Percentiles rank a stretch among this genome's conserved stretches.
Conservation (phyloP, 2,113 vertebrate species). For the Lagenorhynchus albirostris region DNA sequence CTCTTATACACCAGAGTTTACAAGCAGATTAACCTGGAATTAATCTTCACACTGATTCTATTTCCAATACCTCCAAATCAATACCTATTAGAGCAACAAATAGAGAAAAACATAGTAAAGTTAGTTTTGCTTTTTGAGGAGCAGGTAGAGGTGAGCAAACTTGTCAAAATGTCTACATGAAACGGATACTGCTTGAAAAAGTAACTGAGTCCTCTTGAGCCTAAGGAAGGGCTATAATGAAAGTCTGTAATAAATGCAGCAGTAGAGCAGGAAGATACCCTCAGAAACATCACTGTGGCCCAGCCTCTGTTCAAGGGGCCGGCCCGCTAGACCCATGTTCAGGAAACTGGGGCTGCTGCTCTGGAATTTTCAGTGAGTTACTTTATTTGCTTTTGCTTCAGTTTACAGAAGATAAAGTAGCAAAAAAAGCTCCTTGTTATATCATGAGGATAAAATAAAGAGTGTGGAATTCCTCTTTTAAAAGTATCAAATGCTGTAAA, state of each 20-base stretch:
- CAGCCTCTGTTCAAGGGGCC: neutral
- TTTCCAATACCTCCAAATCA: neutral
- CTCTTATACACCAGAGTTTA: neutral
- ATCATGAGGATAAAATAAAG: neutral
- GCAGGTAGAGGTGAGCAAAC: neutral
- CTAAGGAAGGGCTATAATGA: too few relatives aligned
- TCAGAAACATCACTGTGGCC: neutral
- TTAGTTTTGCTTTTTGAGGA: neutral
- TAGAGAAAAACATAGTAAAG: neutral
- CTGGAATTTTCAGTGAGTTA: neutral
- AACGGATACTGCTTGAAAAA: neutral
- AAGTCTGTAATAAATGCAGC: fast-evolving
- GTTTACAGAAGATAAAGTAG: neutral
- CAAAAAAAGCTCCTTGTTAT: neutral
- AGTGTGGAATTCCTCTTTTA: neutral
- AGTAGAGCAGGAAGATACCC: neutral
- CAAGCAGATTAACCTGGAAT: neutral
- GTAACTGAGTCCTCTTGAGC: neutral
- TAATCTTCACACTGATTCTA: neutral
- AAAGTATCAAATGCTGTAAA: neutral
- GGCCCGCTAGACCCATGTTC: neutral
- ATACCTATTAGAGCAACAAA: neutral
- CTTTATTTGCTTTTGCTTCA: neutral
- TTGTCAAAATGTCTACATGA: neutral
- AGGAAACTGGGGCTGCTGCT: neutral